Base-by-base conservation (phyloP, 1,140 invertebrate species). In the Drosophila erecta region DNA sequence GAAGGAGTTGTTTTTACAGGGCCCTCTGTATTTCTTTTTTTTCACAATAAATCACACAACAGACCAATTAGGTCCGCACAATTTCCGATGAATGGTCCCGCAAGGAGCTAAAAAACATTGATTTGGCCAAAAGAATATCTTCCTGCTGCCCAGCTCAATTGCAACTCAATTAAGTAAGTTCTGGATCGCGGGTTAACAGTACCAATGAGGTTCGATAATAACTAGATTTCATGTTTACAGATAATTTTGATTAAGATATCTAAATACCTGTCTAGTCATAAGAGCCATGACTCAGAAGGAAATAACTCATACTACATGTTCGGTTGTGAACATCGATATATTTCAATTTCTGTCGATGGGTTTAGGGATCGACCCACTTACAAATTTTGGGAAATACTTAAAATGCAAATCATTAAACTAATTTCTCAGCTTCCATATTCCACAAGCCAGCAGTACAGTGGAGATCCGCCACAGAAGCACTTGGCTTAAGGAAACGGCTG, bases 41-140 rank as follows among this genome's bases (percentile, higher is more conserved):
- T 85, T 72, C 59, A 83, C 79, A 87, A 87, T 87, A 87, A 87
- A 87, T 87, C 83, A 87, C 79, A 53, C 67, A 62, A 62, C 59
- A 83, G 80, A 65, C 83, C 83, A 81, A 89, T 89, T 81, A 89
- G 81, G 76, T 70, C 37, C 57, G 58, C 57, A 37, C 66, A 71
- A 65, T 74, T 74, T 74, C 58, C 71, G 70, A 74, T 74, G 50
- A 33, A 47, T 43, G 66, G 38, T 60, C 50, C 43, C 12, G 20
- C 15, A 11, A 57, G 43, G 20, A 74, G 33, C 44, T 38, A 11
- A 46, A 41, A 7, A 50, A 43, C 30, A 30, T 8, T 30, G 30
- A 7, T 10, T 30, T 30, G 30, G 7, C 30, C 30, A 30, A 30
- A 30, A 8, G 30, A 8, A 30, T 30, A 8, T 30, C 7, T 30